Percentiles rank a stretch among this genome's conserved stretches.
Evolutionary conservation across 1,140 invertebrate genomes (phyloP).

Genomic region (Zaprionus africanus): DNA sequence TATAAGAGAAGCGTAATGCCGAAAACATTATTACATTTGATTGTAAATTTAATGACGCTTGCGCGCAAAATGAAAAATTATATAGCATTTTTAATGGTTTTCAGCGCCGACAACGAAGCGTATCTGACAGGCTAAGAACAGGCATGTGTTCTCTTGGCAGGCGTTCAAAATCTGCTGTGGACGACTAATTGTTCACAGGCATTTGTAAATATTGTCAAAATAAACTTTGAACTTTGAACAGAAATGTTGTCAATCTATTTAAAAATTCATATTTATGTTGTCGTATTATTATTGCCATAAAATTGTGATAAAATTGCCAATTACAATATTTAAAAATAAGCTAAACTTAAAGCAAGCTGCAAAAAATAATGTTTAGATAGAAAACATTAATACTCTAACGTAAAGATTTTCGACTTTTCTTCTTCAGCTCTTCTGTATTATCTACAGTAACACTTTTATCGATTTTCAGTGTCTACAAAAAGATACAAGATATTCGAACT

Average conservation of each 20-base stretch:
- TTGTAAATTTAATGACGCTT: slow-evolving; percentile 36
- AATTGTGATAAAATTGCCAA: background rate
- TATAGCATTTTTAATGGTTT: slow-evolving; percentile 31
- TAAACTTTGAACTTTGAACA: slow-evolving; percentile 14
- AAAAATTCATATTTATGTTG: background rate
- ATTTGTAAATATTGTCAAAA: slow-evolving; percentile 29
- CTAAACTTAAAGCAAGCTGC: too few relatives aligned
- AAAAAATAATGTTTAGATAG: background rate
- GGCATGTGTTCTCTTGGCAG: slow-evolving; percentile 47
- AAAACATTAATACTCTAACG: too few relatives aligned
- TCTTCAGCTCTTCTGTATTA: too few relatives aligned
- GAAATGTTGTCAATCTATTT: slow-evolving; percentile 3
- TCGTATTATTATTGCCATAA: background rate
- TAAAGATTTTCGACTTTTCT: too few relatives aligned
- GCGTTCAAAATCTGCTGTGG: slow-evolving; percentile 33
- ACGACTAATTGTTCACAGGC: slow-evolving; percentile 23
- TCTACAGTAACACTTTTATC: background rate
- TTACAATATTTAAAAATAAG: background rate
- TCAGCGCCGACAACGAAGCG: slow-evolving; percentile 39
- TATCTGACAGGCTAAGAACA: slow-evolving; percentile 25
- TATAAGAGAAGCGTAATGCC: background rate
- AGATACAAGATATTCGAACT: background rate
- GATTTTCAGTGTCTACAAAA: background rate
- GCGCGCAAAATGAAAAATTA: slow-evolving; percentile 28
- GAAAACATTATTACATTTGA: slow-evolving; percentile 24